Conservation (phyloP, 2,888 invertebrate genomes). For the Lithophane socia region DNA sequence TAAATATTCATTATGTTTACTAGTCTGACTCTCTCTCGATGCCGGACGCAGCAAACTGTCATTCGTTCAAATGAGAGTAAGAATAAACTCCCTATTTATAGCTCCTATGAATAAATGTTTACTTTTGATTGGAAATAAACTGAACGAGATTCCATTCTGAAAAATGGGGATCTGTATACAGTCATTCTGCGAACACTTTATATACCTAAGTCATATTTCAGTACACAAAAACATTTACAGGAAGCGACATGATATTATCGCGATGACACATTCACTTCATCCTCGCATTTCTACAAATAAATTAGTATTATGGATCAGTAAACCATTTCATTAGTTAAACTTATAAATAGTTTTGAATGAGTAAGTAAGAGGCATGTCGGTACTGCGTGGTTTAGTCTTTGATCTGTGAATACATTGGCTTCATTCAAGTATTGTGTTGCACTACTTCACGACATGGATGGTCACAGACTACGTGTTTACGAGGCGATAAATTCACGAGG, state of each 20-base stretch:
- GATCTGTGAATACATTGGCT: slow-evolving; percentile 50
- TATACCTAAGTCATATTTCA: slow-evolving; percentile 42
- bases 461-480: slow-evolving; percentile 68
- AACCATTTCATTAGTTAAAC: slow-evolving; percentile 32
- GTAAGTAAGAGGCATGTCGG: slow-evolving; percentile 8
- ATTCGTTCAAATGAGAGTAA: slow-evolving; percentile 54
- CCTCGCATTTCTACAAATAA: slow-evolving; percentile 29
- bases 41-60: slow-evolving; percentile 52
- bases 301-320: slow-evolving; percentile 32
- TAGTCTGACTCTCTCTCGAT: slow-evolving; percentile 27
- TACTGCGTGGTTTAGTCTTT: slow-evolving; percentile 47
- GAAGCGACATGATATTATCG: slow-evolving; percentile 51
- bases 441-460: slow-evolving; percentile 57
- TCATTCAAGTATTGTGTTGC: slow-evolving; percentile 65
- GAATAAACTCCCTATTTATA: slow-evolving; percentile 63
- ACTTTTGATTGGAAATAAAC: slow-evolving; percentile 54
- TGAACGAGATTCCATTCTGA: slow-evolving; percentile 48
- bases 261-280: slow-evolving; percentile 37
- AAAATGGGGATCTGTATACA: slow-evolving; percentile 41
- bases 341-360: slow-evolving; percentile 7
- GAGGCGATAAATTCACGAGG: slow-evolving; percentile 70
- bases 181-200: slow-evolving; percentile 53
- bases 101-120: slow-evolving; percentile 59
- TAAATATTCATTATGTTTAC: slow-evolving; percentile 50
- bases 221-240: slow-evolving; percentile 58